Percentiles rank a stretch among this genome's conserved stretches.
phyloP scores from a whole-genome alignment of 2,888 invertebrate genomes.

The Stenoptilia bipunctidactyla region DNA sequence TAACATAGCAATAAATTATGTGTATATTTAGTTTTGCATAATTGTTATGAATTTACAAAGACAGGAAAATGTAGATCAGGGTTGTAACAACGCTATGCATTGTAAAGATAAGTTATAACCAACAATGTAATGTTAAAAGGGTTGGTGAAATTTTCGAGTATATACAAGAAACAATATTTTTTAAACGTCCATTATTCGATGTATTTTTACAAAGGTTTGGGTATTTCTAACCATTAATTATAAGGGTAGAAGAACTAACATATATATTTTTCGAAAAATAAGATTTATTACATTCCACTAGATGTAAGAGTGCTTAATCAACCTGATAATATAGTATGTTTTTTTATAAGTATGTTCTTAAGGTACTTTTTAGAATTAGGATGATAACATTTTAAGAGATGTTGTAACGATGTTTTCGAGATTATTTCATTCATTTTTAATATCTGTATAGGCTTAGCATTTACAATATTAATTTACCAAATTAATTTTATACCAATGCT shows the following conservation, averaged over 20 bases:
- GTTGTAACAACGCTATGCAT: not conserved
- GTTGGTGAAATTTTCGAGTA: conserved; percentile 7
- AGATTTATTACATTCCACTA: conserved; percentile 54
- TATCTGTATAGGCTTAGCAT: conserved; percentile 57
- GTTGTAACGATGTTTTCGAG: too few relatives aligned
- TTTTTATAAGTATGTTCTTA: conserved; percentile 19
- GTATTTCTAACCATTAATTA: conserved; percentile 55
- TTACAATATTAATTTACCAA: conserved; percentile 56
- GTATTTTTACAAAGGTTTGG: conserved; percentile 53
- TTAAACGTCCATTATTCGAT: conserved; percentile 34
- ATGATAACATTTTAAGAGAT: too few relatives aligned
- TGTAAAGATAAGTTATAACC: too few relatives aligned
- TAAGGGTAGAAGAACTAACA: conserved; percentile 60
- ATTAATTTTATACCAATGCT: conserved; percentile 67
- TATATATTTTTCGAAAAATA: conserved; percentile 26
- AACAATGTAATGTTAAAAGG: not conserved
- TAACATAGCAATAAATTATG: too few relatives aligned
- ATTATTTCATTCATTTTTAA: conserved; percentile 49
- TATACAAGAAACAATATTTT: conserved; percentile 18
- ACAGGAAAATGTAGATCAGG: not conserved
- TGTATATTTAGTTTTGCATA: too few relatives aligned
- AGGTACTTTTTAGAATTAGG: too few relatives aligned
- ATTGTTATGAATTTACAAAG: too few relatives aligned
- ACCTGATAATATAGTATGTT: conserved; percentile 21
- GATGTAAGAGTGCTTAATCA: conserved; percentile 50